Base-by-base conservation (phyloP, 2,888 invertebrate species). In the Leptogaster cylindrica region DNA sequence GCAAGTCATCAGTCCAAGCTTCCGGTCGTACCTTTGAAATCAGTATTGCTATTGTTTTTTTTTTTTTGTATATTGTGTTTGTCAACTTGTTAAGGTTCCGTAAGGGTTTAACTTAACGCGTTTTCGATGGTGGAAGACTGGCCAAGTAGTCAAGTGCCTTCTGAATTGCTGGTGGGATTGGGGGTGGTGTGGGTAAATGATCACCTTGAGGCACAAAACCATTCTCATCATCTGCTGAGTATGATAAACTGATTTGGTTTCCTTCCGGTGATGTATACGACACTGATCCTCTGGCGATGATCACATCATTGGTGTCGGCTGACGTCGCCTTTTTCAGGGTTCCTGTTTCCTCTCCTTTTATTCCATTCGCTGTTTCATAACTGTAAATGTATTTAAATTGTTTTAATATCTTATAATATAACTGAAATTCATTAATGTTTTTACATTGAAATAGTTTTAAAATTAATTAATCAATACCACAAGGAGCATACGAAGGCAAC, bases 321-420 rank as follows among this genome's bases (percentile, higher is more conserved):
- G 88, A 85, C 61, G 84, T 85, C 6, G 88, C 87, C 76, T 89
- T 88, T 82, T 91, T 91, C 73, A 92, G 78, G 23, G 89, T 88
- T 12, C 92, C 92, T 12, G 87, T 78, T 81, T 92, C 92, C 76
- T 92, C 88, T 1, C 89, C 90, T 77, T 91, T 89, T 67, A 92
- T 92, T 67, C 91, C 91, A 76, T 92, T 92, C 68, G 89, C 91
- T 16, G 91, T 88, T 82, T 92, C 91, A 76, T 87, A 92, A 77
- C 92, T 92, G 78, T 46, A 81, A 82, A 74, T 41, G 61, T 14
- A 20, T n/a, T n/a, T n/a, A n/a, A n/a, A n/a, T n/a, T n/a, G n/a
- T n/a, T n/a, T n/a, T n/a, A n/a, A n/a, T n/a, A n/a, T n/a, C n/a
- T n/a, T n/a, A n/a, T n/a, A n/a, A n/a, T n/a, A n/a, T n/a, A n/a